Conservation (phyloP, 2,113 vertebrate genomes). For the crab-eating macaque (Macaca fascicularis) region DNA sequence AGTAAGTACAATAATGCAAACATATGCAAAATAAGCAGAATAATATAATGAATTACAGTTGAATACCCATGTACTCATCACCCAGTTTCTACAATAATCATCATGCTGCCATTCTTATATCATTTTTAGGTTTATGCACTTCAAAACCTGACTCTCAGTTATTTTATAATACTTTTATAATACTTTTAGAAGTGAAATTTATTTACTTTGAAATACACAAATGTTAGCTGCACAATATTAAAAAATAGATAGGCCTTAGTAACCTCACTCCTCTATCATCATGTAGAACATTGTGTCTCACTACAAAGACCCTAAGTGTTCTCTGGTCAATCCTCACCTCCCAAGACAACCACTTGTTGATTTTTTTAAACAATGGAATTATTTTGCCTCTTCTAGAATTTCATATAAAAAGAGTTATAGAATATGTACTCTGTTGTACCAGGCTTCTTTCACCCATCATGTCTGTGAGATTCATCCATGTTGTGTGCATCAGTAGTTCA, state of each 20-base stretch:
- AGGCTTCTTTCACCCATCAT: background rate
- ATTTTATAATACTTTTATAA: background rate
- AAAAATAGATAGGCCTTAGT: background rate
- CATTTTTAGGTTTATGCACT: background rate
- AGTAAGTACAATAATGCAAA: background rate
- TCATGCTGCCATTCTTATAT: background rate
- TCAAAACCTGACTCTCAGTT: background rate
- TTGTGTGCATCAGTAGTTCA: background rate
- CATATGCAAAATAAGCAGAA: background rate
- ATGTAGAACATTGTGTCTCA: background rate
- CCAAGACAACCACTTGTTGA: background rate
- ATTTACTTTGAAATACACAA: background rate
- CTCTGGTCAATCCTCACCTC: background rate
- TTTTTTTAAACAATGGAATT: background rate
- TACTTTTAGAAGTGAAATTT: background rate
- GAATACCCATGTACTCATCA: background rate
- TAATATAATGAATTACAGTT: background rate
- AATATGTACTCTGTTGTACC: background rate
- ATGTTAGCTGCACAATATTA: background rate
- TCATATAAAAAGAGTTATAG: background rate
- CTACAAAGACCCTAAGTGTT: background rate
- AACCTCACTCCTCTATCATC: background rate
- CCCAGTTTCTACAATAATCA: background rate
- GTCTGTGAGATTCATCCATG: background rate
- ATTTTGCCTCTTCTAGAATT: background rate